Percentiles rank a stretch among this genome's conserved stretches.
Evolutionary conservation across 2,888 invertebrate genomes (phyloP).

Genomic region (Eupithecia vulgata): DNA sequence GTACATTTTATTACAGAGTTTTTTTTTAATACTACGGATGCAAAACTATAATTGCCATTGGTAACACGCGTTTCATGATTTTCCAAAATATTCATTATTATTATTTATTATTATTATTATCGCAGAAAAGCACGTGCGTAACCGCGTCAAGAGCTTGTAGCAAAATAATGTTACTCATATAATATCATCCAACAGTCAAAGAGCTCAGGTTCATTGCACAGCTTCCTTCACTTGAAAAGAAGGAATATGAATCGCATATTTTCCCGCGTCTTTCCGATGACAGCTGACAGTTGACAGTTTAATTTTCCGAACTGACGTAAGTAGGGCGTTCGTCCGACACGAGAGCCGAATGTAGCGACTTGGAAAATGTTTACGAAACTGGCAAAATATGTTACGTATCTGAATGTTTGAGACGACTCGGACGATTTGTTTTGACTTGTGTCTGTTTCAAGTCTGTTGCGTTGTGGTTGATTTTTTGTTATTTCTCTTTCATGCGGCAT

Average conservation of each 20-base stretch:
- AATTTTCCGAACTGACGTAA: conserved; percentile 46
- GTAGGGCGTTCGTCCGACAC: conserved; percentile 34
- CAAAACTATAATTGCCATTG: too few relatives aligned
- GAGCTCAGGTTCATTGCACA: background rate
- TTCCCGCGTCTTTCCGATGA: conserved; percentile 19
- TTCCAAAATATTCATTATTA: too few relatives aligned
- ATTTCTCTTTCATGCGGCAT: background rate
- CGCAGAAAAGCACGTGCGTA: too few relatives aligned
- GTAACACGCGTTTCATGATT: too few relatives aligned
- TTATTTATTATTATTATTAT: too few relatives aligned
- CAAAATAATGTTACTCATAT: background rate
- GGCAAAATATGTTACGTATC: conserved; percentile 7
- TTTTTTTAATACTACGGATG: too few relatives aligned
- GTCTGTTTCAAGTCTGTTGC: conserved; percentile 11
- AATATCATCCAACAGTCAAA: background rate
- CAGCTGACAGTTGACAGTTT: conserved; percentile 37
- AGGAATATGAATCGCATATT: conserved; percentile 16
- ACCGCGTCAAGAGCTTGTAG: background rate
- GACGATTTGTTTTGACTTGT: conserved; percentile 30
- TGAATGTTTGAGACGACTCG: conserved; percentile 6
- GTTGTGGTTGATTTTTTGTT: conserved; percentile 1
- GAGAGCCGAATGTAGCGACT: conserved; percentile 19
- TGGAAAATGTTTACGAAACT: conserved; percentile 17
- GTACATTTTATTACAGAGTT: too few relatives aligned
- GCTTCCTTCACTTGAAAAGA: conserved; percentile 9